Conservation (phyloP, 2,797 vertebrate genomes). For the Platyrinchus mystaceus region DNA sequence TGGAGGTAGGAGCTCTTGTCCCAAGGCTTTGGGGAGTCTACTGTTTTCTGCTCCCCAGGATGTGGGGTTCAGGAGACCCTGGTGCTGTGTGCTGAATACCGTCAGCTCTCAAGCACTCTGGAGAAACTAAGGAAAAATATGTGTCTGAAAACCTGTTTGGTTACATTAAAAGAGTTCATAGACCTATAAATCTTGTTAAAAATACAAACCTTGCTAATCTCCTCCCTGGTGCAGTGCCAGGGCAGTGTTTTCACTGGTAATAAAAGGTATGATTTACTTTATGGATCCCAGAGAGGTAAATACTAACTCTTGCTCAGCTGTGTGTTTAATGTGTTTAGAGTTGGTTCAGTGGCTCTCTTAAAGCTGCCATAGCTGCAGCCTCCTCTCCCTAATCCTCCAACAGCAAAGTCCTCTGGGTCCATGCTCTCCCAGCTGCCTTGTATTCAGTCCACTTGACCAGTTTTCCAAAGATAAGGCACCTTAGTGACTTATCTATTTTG, state of each 20-base stretch:
- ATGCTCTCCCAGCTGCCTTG: background rate
- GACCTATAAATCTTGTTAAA: background rate
- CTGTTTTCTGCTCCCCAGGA: background rate
- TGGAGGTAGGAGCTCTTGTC: background rate
- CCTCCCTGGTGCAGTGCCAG: background rate
- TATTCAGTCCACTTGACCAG: background rate
- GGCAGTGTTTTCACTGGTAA: background rate
- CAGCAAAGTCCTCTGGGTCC: background rate
- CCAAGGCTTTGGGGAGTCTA: background rate
- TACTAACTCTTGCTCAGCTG: background rate
- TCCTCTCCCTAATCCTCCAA: accelerated
- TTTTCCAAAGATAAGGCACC: background rate
- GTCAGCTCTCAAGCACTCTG: background rate
- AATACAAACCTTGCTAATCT: background rate
- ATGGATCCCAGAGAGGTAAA: background rate
- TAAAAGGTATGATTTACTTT: background rate
- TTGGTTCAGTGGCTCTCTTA: background rate
- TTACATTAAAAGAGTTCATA: background rate
- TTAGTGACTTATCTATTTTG: background rate
- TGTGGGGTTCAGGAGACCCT: accelerated
- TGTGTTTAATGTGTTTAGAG: background rate
- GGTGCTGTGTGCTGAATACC: background rate
- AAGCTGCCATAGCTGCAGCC: background rate
- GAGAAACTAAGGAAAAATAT: background rate
- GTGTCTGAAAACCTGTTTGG: background rate